phyloP scores from a whole-genome alignment of 2,113 vertebrate genomes.

The Erpornis zantholeuca region DNA sequence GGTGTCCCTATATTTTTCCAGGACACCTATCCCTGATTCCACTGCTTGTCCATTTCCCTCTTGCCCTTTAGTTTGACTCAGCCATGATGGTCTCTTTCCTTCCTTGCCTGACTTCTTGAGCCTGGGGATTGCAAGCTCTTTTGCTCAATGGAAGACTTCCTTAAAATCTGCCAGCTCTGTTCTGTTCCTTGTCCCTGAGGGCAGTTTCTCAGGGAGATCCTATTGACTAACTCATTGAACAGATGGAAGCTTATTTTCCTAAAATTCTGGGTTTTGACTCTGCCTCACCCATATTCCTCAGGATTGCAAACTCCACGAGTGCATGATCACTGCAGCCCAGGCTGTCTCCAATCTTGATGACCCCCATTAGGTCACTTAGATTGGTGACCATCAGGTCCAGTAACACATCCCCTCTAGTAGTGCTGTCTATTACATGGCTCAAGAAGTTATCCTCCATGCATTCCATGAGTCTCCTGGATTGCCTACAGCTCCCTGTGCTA shows the following conservation, averaged over 20 bases:
- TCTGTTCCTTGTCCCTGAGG: neutral
- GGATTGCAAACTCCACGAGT: neutral
- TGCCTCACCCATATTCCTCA: neutral
- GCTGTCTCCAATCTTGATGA: neutral
- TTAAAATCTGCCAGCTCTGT: neutral
- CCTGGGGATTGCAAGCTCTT: neutral
- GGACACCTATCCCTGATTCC: neutral
- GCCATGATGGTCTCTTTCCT: neutral
- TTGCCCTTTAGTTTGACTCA: neutral
- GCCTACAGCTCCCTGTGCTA: neutral
- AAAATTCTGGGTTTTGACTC: neutral
- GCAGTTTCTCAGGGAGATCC: neutral
- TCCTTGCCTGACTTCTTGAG: neutral
- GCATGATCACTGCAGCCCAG: neutral
- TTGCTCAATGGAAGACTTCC: neutral
- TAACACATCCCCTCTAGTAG: neutral
- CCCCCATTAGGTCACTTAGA: neutral
- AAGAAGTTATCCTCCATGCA: neutral
- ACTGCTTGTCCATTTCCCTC: neutral
- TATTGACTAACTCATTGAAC: neutral
- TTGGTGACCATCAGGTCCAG: neutral
- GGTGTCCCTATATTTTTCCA: neutral
- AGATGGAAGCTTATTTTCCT: neutral
- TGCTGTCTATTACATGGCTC: neutral
- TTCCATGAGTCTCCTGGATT: neutral